These are phyloP conservation scores for Kryphioiulus occultus DNA, from an alignment of 2,888 invertebrate species.

Conservation along the genomic window DNA sequence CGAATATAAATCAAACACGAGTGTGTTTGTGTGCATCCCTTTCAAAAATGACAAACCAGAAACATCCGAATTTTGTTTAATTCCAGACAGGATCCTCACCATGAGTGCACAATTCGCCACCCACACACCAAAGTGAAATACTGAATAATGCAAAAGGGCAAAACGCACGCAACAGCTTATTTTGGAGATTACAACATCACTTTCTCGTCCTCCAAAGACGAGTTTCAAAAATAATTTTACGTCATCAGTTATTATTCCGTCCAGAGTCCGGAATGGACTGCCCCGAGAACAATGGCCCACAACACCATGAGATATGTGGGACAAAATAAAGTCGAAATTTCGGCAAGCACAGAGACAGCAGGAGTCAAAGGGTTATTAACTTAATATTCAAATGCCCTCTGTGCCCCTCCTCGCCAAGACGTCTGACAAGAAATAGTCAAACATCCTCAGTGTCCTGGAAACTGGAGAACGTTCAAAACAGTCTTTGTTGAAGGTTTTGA, in stretches of 20 bases:
- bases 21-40: neutral
- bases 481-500: neutral
- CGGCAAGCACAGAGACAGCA: neutral
- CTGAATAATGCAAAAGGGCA: conserved; percentile 35
- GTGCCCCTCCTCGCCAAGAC: neutral
- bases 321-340: neutral
- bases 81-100: neutral
- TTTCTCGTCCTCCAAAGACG: neutral
- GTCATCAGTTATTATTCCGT: neutral
- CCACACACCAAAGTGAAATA: neutral
- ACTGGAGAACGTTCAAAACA: neutral
- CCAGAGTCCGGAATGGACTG: neutral
- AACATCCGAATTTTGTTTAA: neutral
- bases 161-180: neutral
- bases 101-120: neutral
- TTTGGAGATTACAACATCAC: neutral
- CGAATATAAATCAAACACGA: neutral
- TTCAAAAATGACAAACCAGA: neutral
- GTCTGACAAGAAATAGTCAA: neutral
- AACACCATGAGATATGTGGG: neutral
- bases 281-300: conserved; percentile 27
- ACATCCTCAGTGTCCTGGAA: neutral
- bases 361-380: conserved; percentile 32
- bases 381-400: conserved; percentile 4
- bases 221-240: neutral